Evolutionary conservation across 2,113 vertebrate genomes (phyloP).

Genomic region (Ammodytes marinus): DNA sequence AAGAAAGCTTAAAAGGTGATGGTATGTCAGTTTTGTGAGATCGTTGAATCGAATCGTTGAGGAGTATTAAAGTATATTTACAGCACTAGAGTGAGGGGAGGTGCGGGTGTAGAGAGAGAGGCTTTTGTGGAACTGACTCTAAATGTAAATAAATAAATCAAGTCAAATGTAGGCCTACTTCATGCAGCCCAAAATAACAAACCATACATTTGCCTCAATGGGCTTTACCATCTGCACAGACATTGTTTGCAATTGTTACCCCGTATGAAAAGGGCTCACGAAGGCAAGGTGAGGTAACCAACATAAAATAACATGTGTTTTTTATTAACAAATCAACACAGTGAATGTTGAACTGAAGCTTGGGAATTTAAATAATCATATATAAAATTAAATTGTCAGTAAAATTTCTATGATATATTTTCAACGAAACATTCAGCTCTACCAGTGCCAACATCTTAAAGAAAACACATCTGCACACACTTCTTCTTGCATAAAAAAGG

Average conservation of each 20-base stretch:
- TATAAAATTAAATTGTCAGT: not conserved
- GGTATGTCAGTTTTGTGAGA: not conserved
- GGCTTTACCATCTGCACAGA: not conserved
- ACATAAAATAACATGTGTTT: not conserved
- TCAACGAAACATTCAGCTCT: too few relatives aligned
- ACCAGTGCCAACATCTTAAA: not conserved
- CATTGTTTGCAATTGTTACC: too few relatives aligned
- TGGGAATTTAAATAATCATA: not conserved
- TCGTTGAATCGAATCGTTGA: too few relatives aligned
- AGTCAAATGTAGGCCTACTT: not conserved
- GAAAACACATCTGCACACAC: constrained; percentile 5
- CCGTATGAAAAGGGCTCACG: too few relatives aligned
- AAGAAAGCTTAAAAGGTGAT: not conserved
- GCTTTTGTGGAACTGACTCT: not conserved
- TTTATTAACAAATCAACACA: not conserved
- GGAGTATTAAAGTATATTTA: not conserved
- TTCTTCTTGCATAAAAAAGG: constrained; percentile 2
- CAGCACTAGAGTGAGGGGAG: not conserved
- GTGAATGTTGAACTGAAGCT: too few relatives aligned
- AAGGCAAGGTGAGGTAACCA: too few relatives aligned
- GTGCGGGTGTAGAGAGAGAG: not conserved
- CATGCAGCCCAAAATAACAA: not conserved
- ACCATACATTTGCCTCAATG: not conserved
- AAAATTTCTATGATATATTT: too few relatives aligned
- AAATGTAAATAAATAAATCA: not conserved